Base-by-base conservation (phyloP, 2,888 invertebrate genomes). In the Acrocyrtus sp. region DNA sequence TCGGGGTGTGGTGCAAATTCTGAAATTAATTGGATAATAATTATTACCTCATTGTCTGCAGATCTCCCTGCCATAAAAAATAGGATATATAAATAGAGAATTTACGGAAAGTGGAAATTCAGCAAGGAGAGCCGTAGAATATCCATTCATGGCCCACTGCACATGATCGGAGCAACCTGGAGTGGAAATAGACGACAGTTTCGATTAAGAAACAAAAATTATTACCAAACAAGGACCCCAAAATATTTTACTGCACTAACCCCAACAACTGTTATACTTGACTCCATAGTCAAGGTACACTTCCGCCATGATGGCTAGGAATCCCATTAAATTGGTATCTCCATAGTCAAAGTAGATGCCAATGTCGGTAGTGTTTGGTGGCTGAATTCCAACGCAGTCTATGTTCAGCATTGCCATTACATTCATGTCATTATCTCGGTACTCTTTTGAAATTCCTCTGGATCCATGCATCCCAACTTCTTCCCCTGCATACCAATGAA, bases 401-500 rank as follows among this genome's bases (percentile, higher is more conserved):
- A 67, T 68, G 26, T 76, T 76, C 19, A 74, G 6, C 76, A 76
- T 76, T 5, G 53, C 54, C 3, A 58, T 58, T 5, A 76, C 76
- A 21, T 74, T 56, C 1, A 62, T 61, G 0, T 51, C 34, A 5
- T 1, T 17, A 4, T 2, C 12, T 4, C 15, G 1, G 27, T 76
- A 76, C 1, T 12, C 3, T 17, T n/a, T 17, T 2, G 76, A 73
- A 48, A 76, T 76, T 10, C 29, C 73, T 17, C 39, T 29, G 17
- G 57, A 57, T 1, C 76, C 76, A n/a, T 34, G 41, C 24, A 74
- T 61, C 12, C 68, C 74, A 6, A 67, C 70, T 54, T 76, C 76
- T 50, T 76, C 76, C 19, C 56, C 74, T 8, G 72, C 72, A 41
- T 74, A 76, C 67, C 63, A 72, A 4, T 69, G 69, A 27, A 75